These are phyloP conservation scores for Candidula unifasciata DNA, from an alignment of 2,888 invertebrate genomes.

Conservation along the genomic window DNA sequence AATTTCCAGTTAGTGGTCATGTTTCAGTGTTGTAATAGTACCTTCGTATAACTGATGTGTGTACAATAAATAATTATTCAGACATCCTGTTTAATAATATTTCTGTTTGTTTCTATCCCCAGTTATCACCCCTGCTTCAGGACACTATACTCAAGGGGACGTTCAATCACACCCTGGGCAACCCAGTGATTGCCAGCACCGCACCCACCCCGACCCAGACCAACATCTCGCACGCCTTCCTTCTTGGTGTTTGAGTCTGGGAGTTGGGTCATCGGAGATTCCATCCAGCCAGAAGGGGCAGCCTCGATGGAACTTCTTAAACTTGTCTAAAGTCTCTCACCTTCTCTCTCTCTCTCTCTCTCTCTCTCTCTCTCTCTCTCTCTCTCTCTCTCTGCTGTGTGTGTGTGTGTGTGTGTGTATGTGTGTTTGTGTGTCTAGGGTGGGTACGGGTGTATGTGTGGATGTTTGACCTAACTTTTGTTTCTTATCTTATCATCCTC, in stretches of 20 bases:
- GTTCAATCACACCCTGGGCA: conserved; percentile 77
- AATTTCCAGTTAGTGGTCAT: no score
- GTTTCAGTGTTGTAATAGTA: no score
- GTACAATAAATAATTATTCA: no score
- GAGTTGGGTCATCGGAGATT: background rate
- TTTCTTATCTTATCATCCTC: background rate
- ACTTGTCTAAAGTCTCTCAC: background rate
- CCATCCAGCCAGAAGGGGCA: background rate
- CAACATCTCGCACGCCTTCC: conserved; percentile 55
- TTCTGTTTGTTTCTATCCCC: background rate
- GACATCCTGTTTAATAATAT: background rate
- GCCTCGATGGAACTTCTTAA: background rate
- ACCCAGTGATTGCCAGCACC: conserved; percentile 71
- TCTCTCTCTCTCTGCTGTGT: conserved; percentile 1
- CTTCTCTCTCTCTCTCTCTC: background rate
- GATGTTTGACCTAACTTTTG: no score
- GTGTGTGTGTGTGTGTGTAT: no score
- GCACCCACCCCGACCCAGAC: conserved; percentile 53
- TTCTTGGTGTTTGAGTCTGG: conserved; percentile 52
- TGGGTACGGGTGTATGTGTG: no score
- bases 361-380: conserved; percentile 15
- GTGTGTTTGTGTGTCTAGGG: no score
- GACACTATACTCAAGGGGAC: conserved; percentile 77
- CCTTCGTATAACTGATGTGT: no score
- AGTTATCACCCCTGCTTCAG: conserved; percentile 76